These are phyloP conservation scores for Philereme transversata DNA, from an alignment of 2,888 invertebrate genomes.

Conservation along the genomic window DNA sequence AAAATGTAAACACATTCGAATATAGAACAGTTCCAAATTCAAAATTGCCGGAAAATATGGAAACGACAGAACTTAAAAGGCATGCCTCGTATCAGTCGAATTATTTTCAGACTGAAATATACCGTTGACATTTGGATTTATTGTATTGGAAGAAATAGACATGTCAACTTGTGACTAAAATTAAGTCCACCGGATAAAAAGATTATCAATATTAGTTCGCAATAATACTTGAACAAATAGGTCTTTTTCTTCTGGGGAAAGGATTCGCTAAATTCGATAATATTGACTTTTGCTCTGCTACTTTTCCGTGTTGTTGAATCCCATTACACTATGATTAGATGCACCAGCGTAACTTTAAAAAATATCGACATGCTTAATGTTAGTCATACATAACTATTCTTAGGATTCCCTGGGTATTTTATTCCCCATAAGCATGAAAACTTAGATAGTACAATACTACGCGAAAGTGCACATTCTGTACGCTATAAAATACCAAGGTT, in stretches of 20 bases:
- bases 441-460: conserved; percentile 13
- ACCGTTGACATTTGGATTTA: background rate
- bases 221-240: too few species aligned
- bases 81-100: background rate
- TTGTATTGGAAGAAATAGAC: background rate
- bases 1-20: too few species aligned
- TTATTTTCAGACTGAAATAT: background rate
- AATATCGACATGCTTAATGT: too few species aligned
- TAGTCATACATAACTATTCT: background rate
- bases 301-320: too few species aligned
- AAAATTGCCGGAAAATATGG: too few species aligned
- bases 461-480: conserved; percentile 22
- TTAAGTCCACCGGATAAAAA: background rate
- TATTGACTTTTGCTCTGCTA: background rate
- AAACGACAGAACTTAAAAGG: too few species aligned
- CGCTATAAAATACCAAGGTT: conserved; percentile 48
- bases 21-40: too few species aligned
- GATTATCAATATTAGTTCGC: too few species aligned
- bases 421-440: conserved; percentile 17
- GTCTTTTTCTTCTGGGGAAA: background rate
- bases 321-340: background rate
- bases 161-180: background rate
- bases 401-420: conserved; percentile 10
- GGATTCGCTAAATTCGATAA: background rate
- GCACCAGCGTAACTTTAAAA: background rate